phyloP scores from a whole-genome alignment of 2,113 vertebrate genomes.

The Gobius niger region DNA sequence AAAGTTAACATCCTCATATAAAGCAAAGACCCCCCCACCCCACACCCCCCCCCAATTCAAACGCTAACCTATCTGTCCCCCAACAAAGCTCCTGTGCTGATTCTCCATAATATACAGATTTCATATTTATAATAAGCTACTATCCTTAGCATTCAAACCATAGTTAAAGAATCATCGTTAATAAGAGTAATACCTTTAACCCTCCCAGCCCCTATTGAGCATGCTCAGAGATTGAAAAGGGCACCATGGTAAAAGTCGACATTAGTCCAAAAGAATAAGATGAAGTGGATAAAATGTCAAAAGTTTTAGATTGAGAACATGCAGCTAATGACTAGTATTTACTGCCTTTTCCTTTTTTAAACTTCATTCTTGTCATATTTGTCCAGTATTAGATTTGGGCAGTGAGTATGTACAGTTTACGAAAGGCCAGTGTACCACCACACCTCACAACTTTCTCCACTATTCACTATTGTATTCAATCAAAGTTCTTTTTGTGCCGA shows the following conservation, averaged over 20 bases:
- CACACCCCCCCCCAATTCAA: slow-evolving; percentile 36
- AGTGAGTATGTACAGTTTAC: slow-evolving; percentile 26
- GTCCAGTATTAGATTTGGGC: not conserved
- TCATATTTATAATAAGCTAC: slow-evolving; percentile 84
- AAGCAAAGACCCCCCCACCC: slow-evolving; percentile 50
- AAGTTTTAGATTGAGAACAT: slow-evolving; percentile 46
- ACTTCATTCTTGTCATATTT: not conserved
- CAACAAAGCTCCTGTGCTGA: slow-evolving; percentile 81
- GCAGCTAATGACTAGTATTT: slow-evolving; percentile 37
- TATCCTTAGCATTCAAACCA: slow-evolving; percentile 84
- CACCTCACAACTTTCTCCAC: slow-evolving; percentile 27
- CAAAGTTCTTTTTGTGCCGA: slow-evolving; percentile 45
- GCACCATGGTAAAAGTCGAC: slow-evolving; percentile 63
- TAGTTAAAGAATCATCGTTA: slow-evolving; percentile 79
- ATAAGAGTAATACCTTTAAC: slow-evolving; percentile 78
- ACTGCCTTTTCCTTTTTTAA: slow-evolving; percentile 18
- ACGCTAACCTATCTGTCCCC: slow-evolving; percentile 59
- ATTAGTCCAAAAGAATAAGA: slow-evolving; percentile 36
- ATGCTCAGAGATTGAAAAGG: slow-evolving; percentile 78
- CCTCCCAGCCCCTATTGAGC: slow-evolving; percentile 69
- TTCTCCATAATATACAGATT: slow-evolving; percentile 83
- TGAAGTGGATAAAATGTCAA: slow-evolving; percentile 45
- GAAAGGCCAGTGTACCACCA: slow-evolving; percentile 20
- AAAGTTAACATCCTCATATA: slow-evolving; percentile 75
- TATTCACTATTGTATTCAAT: slow-evolving; percentile 46